phyloP scores from a whole-genome alignment of 2,113 vertebrate genomes.

The Periophthalmus modestus region DNA sequence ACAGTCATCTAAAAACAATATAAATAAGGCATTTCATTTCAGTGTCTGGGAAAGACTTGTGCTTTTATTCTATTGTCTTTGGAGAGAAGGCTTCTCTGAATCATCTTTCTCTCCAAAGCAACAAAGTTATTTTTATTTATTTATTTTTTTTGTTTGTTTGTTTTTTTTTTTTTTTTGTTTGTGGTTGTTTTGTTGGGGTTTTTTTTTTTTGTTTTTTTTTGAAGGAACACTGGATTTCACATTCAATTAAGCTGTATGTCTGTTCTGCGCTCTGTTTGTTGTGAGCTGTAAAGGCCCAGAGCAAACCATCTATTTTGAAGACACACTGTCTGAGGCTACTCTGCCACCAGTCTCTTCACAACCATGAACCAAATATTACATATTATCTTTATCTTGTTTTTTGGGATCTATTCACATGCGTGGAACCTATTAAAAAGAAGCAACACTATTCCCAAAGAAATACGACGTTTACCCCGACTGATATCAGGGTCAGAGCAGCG shows the following conservation, averaged over 20 bases:
- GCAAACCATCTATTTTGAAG: slow-evolving; percentile 54
- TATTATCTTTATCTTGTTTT: not conserved
- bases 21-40: not conserved
- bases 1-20: not conserved
- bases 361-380: slow-evolving; percentile 1
- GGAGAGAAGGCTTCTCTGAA: slow-evolving; percentile 32
- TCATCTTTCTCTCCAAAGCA: slow-evolving; percentile 43
- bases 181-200: too few relatives aligned
- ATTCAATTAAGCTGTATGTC: slow-evolving; percentile 40
- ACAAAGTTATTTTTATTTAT: slow-evolving; percentile 51
- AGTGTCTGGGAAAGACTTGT: too few relatives aligned
- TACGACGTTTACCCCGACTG: not conserved
- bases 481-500: not conserved
- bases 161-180: too few relatives aligned
- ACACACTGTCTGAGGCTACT: slow-evolving; percentile 63
- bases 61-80: slow-evolving; percentile 35
- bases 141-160: too few relatives aligned
- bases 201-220: too few relatives aligned
- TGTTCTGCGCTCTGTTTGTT: slow-evolving; percentile 28
- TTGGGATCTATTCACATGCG: not conserved
- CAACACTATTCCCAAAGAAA: not conserved
- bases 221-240: slow-evolving; percentile 46
- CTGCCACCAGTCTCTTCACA: slow-evolving; percentile 37
- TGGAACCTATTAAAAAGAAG: not conserved
- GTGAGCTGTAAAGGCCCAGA: slow-evolving; percentile 42